These are phyloP conservation scores for Montipora sp. DNA, from an alignment of 64 coral and sea anemone species.

Conservation along the genomic window DNA sequence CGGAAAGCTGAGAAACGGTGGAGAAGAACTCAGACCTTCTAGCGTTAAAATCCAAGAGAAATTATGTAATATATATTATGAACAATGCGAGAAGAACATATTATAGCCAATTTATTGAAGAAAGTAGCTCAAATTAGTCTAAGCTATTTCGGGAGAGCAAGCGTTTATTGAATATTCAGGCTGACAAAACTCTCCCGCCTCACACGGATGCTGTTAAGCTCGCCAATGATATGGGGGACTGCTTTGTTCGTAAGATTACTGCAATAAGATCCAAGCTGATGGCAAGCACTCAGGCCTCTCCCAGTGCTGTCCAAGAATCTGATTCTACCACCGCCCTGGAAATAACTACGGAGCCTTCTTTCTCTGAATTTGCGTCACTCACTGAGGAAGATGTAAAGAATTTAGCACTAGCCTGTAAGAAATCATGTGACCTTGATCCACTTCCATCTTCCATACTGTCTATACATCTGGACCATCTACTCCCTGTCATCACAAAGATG, in stretches of 20 bases:
- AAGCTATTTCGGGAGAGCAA: slow-evolving; percentile 60
- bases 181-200: slow-evolving; percentile 50
- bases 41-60: slow-evolving; percentile 50
- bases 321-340: not conserved
- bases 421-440: slow-evolving; percentile 42
- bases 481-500: too few species aligned
- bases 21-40: slow-evolving; percentile 43
- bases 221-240: slow-evolving; percentile 1
- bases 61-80: slow-evolving; percentile 44
- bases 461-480: too few species aligned
- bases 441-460: too few species aligned
- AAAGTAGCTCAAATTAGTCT: slow-evolving; percentile 33
- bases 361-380: slow-evolving; percentile 40
- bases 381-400: slow-evolving; percentile 32
- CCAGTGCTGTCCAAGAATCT: not conserved
- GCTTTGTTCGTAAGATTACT: slow-evolving; percentile 75
- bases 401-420: slow-evolving; percentile 19
- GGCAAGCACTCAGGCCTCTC: too few species aligned
- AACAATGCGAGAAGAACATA: slow-evolving; percentile 33
- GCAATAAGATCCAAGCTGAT: slow-evolving; percentile 59
- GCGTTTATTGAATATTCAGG: slow-evolving; percentile 43
- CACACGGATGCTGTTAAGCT: slow-evolving; percentile 23
- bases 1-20: slow-evolving; percentile 58
- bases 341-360: slow-evolving; percentile 7
- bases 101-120: slow-evolving; percentile 63